These are phyloP conservation scores for Leistus spinibarbis DNA, from an alignment of 2,888 invertebrate genomes.

Conservation along the genomic window DNA sequence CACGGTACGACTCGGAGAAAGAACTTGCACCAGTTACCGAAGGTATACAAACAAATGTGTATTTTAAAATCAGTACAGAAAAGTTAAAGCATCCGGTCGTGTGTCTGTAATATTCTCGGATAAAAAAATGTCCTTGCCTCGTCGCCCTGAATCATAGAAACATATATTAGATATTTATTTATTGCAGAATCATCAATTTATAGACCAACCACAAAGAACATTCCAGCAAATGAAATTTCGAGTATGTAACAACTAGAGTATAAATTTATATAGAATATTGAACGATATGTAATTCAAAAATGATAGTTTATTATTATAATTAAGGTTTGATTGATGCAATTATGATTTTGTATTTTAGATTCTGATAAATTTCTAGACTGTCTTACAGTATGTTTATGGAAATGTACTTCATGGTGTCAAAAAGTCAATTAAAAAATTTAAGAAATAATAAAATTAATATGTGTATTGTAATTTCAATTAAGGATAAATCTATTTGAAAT, in stretches of 20 bases:
- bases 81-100: too few species aligned
- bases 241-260: conserved; percentile 1
- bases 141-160: too few species aligned
- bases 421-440: conserved; percentile 41
- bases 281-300: background rate
- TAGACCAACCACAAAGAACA: conserved; percentile 13
- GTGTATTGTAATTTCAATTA: background rate
- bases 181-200: conserved; percentile 26
- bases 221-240: background rate
- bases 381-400: conserved; percentile 50
- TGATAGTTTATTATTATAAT: too few species aligned
- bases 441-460: background rate
- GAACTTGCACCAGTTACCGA: background rate
- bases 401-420: conserved; percentile 51
- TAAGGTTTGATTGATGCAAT: too few species aligned
- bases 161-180: background rate
- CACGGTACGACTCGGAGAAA: conserved; percentile 3
- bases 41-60: background rate
- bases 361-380: conserved; percentile 46
- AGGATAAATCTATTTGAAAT: too few species aligned
- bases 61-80: background rate
- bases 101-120: too few species aligned
- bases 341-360: conserved; percentile 42
- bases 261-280: background rate
- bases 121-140: too few species aligned